Percentiles rank a stretch among this genome's conserved stretches.
These are phyloP conservation scores for Platycercus adscitus DNA, from an alignment of 2,113 vertebrate species.

Conservation along the genomic window DNA sequence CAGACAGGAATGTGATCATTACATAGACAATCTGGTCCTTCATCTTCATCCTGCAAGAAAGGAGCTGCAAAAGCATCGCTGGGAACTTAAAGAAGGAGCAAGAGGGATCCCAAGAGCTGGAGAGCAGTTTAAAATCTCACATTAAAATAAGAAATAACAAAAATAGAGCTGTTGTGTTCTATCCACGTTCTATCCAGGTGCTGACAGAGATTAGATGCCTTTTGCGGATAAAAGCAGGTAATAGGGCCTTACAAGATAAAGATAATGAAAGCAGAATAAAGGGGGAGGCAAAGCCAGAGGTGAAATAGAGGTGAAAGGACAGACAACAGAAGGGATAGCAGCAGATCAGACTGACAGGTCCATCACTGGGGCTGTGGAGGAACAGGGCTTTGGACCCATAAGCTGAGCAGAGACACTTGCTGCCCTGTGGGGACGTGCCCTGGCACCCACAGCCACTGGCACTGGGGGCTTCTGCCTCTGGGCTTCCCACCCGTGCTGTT, in stretches of 20 bases:
- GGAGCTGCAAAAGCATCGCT: neutral
- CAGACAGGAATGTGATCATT: neutral
- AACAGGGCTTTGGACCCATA: neutral
- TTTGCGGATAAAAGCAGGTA: conserved; percentile 25
- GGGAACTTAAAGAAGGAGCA: neutral
- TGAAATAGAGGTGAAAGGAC: neutral
- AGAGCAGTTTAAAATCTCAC: neutral
- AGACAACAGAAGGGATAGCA: neutral
- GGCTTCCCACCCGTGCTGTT: neutral
- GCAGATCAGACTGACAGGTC: neutral
- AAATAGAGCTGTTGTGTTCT: neutral
- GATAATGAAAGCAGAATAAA: neutral
- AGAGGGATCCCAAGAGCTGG: neutral
- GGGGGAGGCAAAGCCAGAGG: neutral
- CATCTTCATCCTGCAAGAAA: neutral
- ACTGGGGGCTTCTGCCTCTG: too few relatives aligned
- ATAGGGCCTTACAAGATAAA: neutral
- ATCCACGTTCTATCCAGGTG: neutral
- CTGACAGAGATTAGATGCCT: conserved; percentile 38
- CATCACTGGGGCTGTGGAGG: neutral
- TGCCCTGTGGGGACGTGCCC: neutral
- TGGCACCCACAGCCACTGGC: neutral
- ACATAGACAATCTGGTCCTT: neutral
- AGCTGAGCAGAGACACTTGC: accelerated
- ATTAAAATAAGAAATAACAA: neutral